Percentiles rank a stretch among this genome's conserved stretches.
Conservation (phyloP, 2,888 invertebrate species). For the Prenolepis imparis region DNA sequence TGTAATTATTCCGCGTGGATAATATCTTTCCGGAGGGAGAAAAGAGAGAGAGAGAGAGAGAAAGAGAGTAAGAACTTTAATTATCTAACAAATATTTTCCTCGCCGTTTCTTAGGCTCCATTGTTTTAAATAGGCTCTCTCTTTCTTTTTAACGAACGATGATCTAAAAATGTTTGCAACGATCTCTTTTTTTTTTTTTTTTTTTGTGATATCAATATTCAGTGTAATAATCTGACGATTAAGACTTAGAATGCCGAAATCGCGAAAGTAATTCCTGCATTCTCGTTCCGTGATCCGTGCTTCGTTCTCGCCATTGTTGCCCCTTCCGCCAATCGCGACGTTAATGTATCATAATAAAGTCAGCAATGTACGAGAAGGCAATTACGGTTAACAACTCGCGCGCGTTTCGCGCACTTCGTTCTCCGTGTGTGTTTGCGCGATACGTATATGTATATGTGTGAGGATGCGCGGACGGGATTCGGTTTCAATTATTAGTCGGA, state of each 20-base stretch:
- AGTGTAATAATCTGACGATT: neutral
- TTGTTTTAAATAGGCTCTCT: neutral
- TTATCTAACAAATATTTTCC: slow-evolving; percentile 28
- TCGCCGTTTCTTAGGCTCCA: neutral
- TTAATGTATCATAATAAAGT: slow-evolving; percentile 54
- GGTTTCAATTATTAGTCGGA: slow-evolving; percentile 71
- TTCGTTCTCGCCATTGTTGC: slow-evolving; percentile 26
- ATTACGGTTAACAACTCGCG: slow-evolving; percentile 57
- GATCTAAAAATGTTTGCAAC: neutral
- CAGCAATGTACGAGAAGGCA: slow-evolving; percentile 31
- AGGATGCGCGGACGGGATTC: slow-evolving; percentile 54
- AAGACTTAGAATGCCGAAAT: neutral
- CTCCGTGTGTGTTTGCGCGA: slow-evolving; percentile 19
- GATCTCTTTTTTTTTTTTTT: neutral
- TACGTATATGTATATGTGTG: neutral
- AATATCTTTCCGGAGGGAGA: neutral
- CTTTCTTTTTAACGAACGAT: neutral
- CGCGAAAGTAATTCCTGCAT: neutral
- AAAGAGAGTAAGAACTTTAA: slow-evolving; percentile 17
- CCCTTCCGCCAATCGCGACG: slow-evolving; percentile 13
- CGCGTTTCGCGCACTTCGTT: slow-evolving; percentile 45
- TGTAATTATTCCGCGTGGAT: slow-evolving; percentile 39
- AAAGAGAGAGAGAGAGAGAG: neutral
- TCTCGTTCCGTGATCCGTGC: slow-evolving; percentile 4
- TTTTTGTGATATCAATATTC: neutral